Percentiles rank a stretch among this genome's conserved stretches.
These are phyloP conservation scores for Nansenia antarctica DNA, from an alignment of 2,113 vertebrate species.

Conservation along the genomic window DNA sequence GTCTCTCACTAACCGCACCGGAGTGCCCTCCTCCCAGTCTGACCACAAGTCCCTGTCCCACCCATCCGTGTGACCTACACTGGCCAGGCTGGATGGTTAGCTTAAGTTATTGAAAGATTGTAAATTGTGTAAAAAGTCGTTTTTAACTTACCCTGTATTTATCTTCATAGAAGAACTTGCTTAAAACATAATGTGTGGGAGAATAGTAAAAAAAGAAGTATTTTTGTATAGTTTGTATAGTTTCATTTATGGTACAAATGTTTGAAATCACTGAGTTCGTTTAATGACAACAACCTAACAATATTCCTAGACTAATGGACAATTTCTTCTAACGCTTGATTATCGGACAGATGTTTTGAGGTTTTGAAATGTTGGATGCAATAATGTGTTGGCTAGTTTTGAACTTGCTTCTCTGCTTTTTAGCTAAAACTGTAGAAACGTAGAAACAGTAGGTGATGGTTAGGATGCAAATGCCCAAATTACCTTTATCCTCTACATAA, in stretches of 20 bases:
- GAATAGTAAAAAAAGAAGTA: neutral
- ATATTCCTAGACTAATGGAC: no score
- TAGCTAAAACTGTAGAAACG: neutral
- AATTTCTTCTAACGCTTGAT: no score
- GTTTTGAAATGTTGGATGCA: no score
- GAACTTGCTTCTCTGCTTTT: neutral
- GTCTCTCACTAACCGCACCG: conserved; percentile 70
- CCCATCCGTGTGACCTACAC: conserved; percentile 77
- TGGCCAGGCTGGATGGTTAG: neutral
- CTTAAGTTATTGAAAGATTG: conserved; percentile 15
- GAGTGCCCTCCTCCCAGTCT: conserved; percentile 67
- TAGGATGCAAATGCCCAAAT: neutral
- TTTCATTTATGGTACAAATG: neutral
- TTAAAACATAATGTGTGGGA: neutral
- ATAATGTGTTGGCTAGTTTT: no score
- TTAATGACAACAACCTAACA: no score
- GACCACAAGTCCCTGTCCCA: conserved; percentile 85
- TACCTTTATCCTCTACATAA: neutral
- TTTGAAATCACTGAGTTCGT: no score
- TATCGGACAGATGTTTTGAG: no score
- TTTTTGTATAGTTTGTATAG: neutral
- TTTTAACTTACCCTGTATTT: neutral
- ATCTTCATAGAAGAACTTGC: neutral
- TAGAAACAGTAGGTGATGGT: no score
- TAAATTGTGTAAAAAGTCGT: neutral